phyloP scores from a whole-genome alignment of 2,888 invertebrate genomes.

The Tigriopus californicus region DNA sequence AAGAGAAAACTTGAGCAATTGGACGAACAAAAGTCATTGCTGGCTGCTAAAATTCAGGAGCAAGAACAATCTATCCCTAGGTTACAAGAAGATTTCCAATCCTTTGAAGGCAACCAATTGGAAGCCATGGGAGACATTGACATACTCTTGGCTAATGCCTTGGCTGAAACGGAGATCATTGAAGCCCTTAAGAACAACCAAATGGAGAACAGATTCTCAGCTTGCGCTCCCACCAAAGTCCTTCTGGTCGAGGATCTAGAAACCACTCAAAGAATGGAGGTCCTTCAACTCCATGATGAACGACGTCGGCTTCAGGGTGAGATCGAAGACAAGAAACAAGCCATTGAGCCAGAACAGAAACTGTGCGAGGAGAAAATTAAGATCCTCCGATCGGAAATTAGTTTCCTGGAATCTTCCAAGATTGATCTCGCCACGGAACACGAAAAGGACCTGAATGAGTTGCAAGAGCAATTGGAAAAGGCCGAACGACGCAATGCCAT shows the following conservation, averaged over 20 bases:
- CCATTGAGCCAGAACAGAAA: neutral
- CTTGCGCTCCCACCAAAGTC: neutral
- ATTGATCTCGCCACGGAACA: neutral
- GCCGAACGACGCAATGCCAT: neutral
- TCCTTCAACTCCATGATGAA: neutral
- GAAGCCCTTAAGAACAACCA: neutral
- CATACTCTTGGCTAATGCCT: neutral
- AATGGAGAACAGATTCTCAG: neutral
- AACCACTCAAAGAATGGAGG: neutral
- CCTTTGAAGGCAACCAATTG: no score
- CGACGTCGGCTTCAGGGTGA: neutral
- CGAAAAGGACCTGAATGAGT: neutral
- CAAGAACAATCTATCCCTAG: neutral
- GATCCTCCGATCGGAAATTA: neutral
- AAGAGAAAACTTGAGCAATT: neutral
- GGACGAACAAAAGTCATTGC: neutral
- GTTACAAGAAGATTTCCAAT: neutral
- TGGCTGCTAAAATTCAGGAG: neutral
- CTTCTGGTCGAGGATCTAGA: neutral
- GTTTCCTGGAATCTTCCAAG: neutral
- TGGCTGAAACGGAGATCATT: neutral
- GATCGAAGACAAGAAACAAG: neutral
- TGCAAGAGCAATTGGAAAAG: constrained; percentile 4
- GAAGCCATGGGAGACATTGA: neutral
- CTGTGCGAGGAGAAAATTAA: constrained; percentile 1